Evolutionary conservation across 2,888 invertebrate species (phyloP).

Genomic region (Pteria penguin): DNA sequence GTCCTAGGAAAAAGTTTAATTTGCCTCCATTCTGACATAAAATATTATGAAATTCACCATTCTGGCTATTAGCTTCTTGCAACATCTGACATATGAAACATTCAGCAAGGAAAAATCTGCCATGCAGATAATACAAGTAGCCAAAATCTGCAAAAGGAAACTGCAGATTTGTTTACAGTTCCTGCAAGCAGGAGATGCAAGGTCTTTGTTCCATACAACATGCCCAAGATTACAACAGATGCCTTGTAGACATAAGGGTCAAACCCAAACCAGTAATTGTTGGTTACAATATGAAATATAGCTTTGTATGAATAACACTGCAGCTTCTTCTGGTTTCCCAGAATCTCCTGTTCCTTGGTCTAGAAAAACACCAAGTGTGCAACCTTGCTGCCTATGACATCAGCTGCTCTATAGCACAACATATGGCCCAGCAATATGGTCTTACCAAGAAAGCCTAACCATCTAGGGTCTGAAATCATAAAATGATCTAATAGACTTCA

Average conservation of each 20-base stretch:
- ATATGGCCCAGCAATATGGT: neutral
- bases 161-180: no score
- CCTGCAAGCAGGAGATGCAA: no score
- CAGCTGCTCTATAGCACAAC: neutral
- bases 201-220: neutral
- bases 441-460: neutral
- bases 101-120: neutral
- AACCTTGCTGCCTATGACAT: neutral
- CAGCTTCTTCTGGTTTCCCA: neutral
- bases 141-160: neutral
- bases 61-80: neutral
- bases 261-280: neutral
- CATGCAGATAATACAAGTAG: neutral
- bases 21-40: constrained; percentile 65
- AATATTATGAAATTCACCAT: constrained; percentile 61
- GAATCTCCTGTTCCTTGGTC: neutral
- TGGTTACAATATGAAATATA: neutral
- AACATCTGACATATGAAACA: constrained; percentile 6
- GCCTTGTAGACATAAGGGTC: neutral
- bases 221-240: neutral
- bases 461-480: neutral
- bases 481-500: neutral
- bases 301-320: neutral
- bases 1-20: constrained; percentile 71
- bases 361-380: neutral